Evolutionary conservation across 2,888 invertebrate species (phyloP), one percentile per base, ranked within the genome.

Genomic region (Eumacrocentrus americanus): DNA sequence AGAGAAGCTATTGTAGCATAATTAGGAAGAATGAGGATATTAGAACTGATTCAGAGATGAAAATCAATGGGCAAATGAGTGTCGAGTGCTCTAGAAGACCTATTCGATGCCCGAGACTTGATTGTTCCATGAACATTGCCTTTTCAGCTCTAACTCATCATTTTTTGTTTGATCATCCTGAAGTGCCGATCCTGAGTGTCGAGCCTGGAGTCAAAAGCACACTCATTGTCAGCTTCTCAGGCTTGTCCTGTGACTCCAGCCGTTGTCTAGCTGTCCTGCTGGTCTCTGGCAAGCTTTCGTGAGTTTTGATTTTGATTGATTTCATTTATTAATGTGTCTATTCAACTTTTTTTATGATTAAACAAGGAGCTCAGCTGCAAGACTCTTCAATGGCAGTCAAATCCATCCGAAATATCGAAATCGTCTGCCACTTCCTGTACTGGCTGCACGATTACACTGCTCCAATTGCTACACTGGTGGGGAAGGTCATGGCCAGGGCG

Each of bases 121-220:
- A 81, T 16, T 87, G 86, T 67, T 78, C 80, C 3, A 83, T 83
- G 62, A 84, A 82, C 58, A 82, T 86, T 3, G 84, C 86, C 0
- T 79, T 84, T 46, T 83, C 84, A 25, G 83, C 85, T 1, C 72
- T 86, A 2, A 80, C 82, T 12, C 80, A 82, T 44, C 86, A 87
- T 71, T 86, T 86, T 63, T 77, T 83, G 59, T 85, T 85, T 67
- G 86, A 87, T 67, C 87, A 87, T 70, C 81, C 84, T 1, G 83
- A 83, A 71, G 75, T 84, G 1, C 82, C 82, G 18, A 72, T 80
- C 7, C 61, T 79, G 11, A 72, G 70, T 40, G 72, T 80, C 23
- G 76, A 78, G n/a, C 77, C 79, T 0, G 78, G 71, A 4, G 69
- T 69, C 3, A 76, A 75, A 35, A 78, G 75, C 48, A 80, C 78